Percentiles rank a stretch among this genome's conserved stretches.
Conservation (phyloP, 1,140 invertebrate genomes). For the Teleogryllus occipitalis region DNA sequence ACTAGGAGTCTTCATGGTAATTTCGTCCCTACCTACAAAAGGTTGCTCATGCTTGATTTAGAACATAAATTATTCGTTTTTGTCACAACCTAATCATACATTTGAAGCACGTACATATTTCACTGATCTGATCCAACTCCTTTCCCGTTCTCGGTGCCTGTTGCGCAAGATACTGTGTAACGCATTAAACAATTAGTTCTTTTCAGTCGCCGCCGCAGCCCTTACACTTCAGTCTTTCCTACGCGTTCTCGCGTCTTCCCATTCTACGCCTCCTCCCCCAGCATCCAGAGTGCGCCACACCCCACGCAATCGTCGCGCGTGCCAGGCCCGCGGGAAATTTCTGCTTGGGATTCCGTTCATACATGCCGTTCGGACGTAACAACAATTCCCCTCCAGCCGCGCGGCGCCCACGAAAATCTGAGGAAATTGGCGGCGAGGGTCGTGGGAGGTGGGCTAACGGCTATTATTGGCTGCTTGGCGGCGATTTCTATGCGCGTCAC, state of each 20-base stretch:
- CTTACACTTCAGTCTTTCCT: too few relatives aligned
- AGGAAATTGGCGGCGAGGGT: constrained; percentile 32
- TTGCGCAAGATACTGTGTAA: too few relatives aligned
- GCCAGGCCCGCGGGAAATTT: not conserved
- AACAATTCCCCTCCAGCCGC: constrained; percentile 35
- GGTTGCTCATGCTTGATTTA: too few relatives aligned
- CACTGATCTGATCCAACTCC: too few relatives aligned
- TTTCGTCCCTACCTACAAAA: too few relatives aligned
- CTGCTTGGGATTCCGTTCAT: constrained; percentile 36
- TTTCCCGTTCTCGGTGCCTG: too few relatives aligned
- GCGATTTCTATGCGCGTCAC: constrained; percentile 44
- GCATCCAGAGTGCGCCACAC: not conserved
- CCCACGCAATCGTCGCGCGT: not conserved
- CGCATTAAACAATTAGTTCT: too few relatives aligned
- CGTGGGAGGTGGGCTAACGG: constrained; percentile 28
- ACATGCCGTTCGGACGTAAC: constrained; percentile 35
- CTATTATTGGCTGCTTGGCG: constrained; percentile 44
- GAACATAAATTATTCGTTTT: too few relatives aligned
- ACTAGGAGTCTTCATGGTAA: too few relatives aligned
- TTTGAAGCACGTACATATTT: too few relatives aligned
- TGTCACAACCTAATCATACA: too few relatives aligned
- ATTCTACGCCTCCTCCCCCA: not conserved
- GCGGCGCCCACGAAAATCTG: constrained; percentile 34
- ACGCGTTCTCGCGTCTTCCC: not conserved
- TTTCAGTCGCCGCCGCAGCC: too few relatives aligned